phyloP scores from a whole-genome alignment of 2,888 invertebrate species.

The Bursaphelenchus okinawaensis region DNA sequence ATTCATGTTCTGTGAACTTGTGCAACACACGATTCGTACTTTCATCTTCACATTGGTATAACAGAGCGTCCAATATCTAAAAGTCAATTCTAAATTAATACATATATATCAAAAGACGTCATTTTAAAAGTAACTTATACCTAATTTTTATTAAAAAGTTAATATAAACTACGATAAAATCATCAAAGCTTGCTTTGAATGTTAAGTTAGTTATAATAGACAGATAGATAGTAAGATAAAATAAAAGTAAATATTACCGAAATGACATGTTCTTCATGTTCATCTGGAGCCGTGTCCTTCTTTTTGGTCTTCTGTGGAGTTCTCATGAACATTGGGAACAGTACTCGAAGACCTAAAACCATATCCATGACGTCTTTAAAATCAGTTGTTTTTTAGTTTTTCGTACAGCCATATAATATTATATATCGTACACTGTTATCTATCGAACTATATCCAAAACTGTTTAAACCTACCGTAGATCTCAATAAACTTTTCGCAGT shows the following conservation, averaged over 20 bases:
- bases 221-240: background rate
- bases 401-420: too few species aligned
- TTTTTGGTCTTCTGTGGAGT: conserved; percentile 81
- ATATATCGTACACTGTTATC: too few species aligned
- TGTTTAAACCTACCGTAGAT: conserved; percentile 67
- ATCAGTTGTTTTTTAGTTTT: too few species aligned
- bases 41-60: conserved; percentile 82
- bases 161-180: background rate
- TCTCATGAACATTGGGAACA: conserved; percentile 98
- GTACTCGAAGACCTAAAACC: conserved; percentile 72
- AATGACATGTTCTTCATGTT: conserved; percentile 75
- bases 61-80: conserved; percentile 73
- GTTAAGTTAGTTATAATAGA: background rate
- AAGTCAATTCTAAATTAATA: conserved; percentile 59
- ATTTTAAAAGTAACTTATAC: too few species aligned
- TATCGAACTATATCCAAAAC: too few species aligned
- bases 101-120: conserved; percentile 67
- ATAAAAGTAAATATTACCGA: conserved; percentile 33
- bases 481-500: conserved; percentile 89
- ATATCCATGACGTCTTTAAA: too few species aligned
- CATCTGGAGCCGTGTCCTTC: conserved; percentile 60
- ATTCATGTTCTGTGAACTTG: conserved; percentile 95
- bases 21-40: conserved; percentile 82
- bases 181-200: background rate
- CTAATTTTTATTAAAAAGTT: background rate